These are phyloP conservation scores for Cardiocondyla obscurior DNA, from an alignment of 1,140 invertebrate genomes.

Conservation along the genomic window DNA sequence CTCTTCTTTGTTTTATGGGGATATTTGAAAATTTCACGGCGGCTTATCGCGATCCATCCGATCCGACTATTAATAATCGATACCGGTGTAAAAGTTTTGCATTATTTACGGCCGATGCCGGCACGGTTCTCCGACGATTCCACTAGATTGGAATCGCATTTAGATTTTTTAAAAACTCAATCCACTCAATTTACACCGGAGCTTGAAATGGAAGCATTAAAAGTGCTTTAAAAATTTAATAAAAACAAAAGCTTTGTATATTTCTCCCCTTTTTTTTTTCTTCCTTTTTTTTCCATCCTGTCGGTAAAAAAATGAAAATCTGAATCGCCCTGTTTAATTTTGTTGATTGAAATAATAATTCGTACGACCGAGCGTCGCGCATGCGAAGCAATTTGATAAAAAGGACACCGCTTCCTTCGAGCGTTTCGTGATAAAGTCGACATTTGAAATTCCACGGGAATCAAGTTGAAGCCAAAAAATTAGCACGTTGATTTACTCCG, in stretches of 20 bases:
- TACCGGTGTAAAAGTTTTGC: neutral
- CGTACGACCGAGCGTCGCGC: neutral
- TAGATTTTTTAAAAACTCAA: neutral
- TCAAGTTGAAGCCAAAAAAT: constrained; percentile 17
- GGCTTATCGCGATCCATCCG: constrained; percentile 8
- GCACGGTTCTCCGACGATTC: neutral
- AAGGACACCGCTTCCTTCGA: neutral
- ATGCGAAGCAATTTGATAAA: neutral
- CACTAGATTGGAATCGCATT: constrained; percentile 1
- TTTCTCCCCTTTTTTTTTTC: too few relatives aligned
- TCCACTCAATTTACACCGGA: neutral
- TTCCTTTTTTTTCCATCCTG: too few relatives aligned
- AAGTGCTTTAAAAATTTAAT: neutral
- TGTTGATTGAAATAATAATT: too few relatives aligned
- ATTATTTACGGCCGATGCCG: neutral
- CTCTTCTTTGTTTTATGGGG: constrained; percentile 12
- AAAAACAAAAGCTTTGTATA: neutral
- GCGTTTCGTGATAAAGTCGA: neutral
- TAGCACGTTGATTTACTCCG: constrained; percentile 47
- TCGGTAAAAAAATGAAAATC: neutral
- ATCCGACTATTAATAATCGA: constrained; percentile 15
- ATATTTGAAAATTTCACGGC: constrained; percentile 15
- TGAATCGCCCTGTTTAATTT: neutral
- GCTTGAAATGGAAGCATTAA: neutral
- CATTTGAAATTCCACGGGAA: constrained; percentile 35